Base-by-base conservation (phyloP, 2,888 invertebrate genomes). In the Ennomos fuscantarius region DNA sequence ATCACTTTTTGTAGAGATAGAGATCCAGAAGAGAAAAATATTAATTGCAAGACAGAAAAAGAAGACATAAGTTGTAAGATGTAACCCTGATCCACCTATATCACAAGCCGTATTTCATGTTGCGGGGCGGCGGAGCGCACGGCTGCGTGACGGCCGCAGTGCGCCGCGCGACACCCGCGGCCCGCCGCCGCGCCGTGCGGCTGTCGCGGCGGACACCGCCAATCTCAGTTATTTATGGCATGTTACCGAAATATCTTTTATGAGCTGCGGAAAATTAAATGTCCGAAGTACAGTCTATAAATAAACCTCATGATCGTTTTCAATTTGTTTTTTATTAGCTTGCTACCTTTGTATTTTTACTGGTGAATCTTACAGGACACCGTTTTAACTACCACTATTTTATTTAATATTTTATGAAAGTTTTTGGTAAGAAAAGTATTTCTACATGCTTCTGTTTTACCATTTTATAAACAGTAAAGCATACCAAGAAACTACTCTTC, bases 191-290 rank as follows among this genome's bases (percentile, higher is more conserved):
- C 40, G 15, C 8, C 60, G 53, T 63, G 24, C 24, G 24, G 2
- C 24, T 24, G 24, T 5, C 60, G 53, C 63, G 31, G 42, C 52
- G 63, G 48, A 52, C 65, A 40, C 57, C 47, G 50, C 45, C 62
- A 62, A 62, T 64, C 63, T 61, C 62, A 62, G 58, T 67, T 65
- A 63, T 67, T 65, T 67, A 67, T 52, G 52, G 43, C 48, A 35
- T 39, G 51, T 33, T 47, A 50, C 54, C 50, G 39, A 58, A 65
- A 65, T 65, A 63, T 60, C 60, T 51, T 66, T 63, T 67, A 65
- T 60, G 65, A 65, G 48, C 61, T 49, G 52, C 47, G 58, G 39
- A 62, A 60, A 65, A 65, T 60, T 62, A 59, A 62, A 63, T 63
- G 63, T 62, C 67, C 59, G 45, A 57, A 15, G 45, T 44, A 33